Evolutionary conservation across 2,888 invertebrate genomes (phyloP), one percentile per base, ranked within the genome.

Genomic region (Temnothorax unifasciatus): DNA sequence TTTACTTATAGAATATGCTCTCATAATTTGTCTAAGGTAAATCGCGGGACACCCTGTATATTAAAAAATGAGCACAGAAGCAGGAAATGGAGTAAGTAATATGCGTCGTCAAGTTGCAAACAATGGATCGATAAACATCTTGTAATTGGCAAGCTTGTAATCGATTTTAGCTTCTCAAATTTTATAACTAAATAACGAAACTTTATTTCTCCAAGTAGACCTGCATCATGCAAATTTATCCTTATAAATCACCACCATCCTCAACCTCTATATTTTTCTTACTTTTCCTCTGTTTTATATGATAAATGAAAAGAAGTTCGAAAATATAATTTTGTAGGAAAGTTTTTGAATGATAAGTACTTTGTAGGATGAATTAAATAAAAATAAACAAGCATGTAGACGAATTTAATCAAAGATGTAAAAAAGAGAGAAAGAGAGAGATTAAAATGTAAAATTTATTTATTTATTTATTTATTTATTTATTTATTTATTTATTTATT

Each of bases 341-440:
- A 52, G 34, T 47, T 13, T 69, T 52, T 13, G 3, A 3, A 44
- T 8, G 0, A 50, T 13, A 6, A 13, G 52, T 34, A 50, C 0
- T 68, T 18, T 50, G 18, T 29, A 3, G 15, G 3, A n/a, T 69
- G 18, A 69, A 18, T 69, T 69, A 63, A 61, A 38, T 69, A 69
- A 50, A 63, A 61, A 11, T 68, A 69, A 34, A 18, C 2, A 47
- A n/a, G 0, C 1, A 44, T 44, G 18, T 68, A 15, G 1, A 41
- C 15, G 1, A 41, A 68, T 11, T 29, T 68, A 44, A 34, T 41
- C 2, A 47, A 68, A 47, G 8, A 47, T 15, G 1, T 5, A 25
- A 8, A 68, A 8, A 68, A 18, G 18, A 18, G 0, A 44, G 15
- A 41, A 8, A 21, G 18, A 6, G 11, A 3, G 13, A 21, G 3